Percentiles rank a stretch among this genome's conserved stretches.
phyloP scores from a whole-genome alignment of 1,140 invertebrate species.

The Lasioglossum baleicum region DNA sequence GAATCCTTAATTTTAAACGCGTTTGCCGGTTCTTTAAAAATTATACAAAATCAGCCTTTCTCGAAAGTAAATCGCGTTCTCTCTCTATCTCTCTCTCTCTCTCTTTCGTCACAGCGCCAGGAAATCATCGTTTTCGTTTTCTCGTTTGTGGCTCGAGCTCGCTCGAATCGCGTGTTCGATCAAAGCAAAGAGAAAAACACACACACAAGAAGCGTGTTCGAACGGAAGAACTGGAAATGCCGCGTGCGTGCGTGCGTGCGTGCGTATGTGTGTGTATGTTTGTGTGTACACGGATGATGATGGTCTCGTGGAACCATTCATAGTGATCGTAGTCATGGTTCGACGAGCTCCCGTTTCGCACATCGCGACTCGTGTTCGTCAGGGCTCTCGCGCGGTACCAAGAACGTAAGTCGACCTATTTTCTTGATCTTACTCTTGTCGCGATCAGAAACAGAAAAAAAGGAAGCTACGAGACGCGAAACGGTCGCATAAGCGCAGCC shows the following conservation, averaged over 20 bases:
- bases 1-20: slow-evolving; percentile 69
- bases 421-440: too few species aligned
- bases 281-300: not conserved
- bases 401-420: too few species aligned
- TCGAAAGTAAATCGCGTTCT: slow-evolving; percentile 75
- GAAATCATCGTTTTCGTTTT: slow-evolving; percentile 69
- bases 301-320: too few species aligned
- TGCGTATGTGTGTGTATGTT: too few species aligned
- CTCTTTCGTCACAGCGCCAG: slow-evolving; percentile 77
- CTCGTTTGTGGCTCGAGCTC: slow-evolving; percentile 31
- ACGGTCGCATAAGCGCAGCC: not conserved
- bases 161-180: slow-evolving; percentile 42
- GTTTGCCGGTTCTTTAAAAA: slow-evolving; percentile 66
- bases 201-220: not conserved
- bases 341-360: slow-evolving; percentile 4
- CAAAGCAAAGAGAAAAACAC: not conserved
- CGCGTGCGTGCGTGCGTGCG: too few species aligned
- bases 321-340: not conserved
- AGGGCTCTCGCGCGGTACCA: too few species aligned
- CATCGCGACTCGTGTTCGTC: too few species aligned
- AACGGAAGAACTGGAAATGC: not conserved
- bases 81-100: slow-evolving; percentile 67
- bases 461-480: slow-evolving; percentile 6
- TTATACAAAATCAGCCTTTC: slow-evolving; percentile 78
- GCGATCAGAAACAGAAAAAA: slow-evolving; percentile 23